These are phyloP conservation scores for Drosophila nigromelanica DNA, from an alignment of 1,140 invertebrate species.

Conservation along the genomic window DNA sequence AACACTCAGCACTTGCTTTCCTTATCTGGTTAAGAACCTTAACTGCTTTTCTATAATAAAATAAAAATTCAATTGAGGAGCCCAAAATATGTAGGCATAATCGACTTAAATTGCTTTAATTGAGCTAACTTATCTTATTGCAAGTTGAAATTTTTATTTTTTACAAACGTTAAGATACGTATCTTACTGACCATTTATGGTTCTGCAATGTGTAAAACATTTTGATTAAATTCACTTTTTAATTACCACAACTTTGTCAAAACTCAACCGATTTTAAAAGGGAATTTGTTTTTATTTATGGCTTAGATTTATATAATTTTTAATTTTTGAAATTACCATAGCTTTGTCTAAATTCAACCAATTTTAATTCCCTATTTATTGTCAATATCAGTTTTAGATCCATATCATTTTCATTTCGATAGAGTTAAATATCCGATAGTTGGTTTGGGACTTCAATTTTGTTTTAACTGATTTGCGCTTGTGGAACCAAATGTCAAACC, in stretches of 20 bases:
- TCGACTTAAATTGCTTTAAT: too few species aligned
- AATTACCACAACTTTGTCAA: too few species aligned
- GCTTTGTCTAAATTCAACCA: not conserved
- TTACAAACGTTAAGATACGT: too few species aligned
- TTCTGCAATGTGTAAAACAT: too few species aligned
- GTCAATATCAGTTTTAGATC: not conserved
- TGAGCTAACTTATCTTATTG: too few species aligned
- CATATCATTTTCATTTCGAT: not conserved
- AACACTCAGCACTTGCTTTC: not conserved
- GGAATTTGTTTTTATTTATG: too few species aligned
- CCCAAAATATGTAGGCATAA: not conserved
- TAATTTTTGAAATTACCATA: too few species aligned
- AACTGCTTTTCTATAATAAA: not conserved
- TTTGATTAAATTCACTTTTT: too few species aligned
- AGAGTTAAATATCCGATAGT: constrained; percentile 8
- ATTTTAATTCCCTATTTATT: not conserved
- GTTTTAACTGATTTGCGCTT: constrained; percentile 6
- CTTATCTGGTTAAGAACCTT: constrained; percentile 1
- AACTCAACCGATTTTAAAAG: too few species aligned
- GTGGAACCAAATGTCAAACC: constrained; percentile 2
- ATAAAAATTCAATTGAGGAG: not conserved
- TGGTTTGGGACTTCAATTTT: constrained; percentile 12
- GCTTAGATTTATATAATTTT: too few species aligned
- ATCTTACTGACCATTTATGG: too few species aligned
- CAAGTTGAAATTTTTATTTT: too few species aligned